These are phyloP conservation scores for Geothlypis trichas DNA, from an alignment of 2,113 vertebrate genomes.

Conservation along the genomic window DNA sequence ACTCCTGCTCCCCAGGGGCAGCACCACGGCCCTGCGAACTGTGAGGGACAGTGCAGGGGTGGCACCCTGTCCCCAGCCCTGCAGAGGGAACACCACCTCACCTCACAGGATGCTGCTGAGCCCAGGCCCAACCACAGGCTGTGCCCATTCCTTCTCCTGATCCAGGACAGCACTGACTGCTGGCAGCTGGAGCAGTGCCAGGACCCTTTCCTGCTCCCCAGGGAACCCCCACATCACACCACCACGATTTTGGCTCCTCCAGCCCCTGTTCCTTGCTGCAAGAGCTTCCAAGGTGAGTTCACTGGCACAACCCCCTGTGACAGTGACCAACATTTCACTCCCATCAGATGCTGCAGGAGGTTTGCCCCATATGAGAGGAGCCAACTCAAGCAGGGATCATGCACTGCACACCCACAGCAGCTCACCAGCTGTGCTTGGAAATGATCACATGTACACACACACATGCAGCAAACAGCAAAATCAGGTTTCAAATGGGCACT, in stretches of 20 bases:
- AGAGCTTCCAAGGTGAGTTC: background rate
- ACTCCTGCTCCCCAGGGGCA: background rate
- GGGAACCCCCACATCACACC: background rate
- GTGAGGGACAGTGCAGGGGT: background rate
- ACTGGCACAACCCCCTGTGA: background rate
- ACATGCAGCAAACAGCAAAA: fast-evolving
- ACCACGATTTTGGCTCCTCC: fast-evolving
- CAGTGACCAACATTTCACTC: background rate
- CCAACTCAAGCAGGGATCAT: fast-evolving
- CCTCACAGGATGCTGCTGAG: background rate
- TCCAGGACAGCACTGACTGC: background rate
- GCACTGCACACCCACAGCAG: background rate
- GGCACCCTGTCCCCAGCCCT: fast-evolving
- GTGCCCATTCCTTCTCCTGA: background rate
- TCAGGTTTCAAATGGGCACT: fast-evolving
- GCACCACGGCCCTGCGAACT: fast-evolving
- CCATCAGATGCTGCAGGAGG: background rate
- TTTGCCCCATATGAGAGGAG: background rate
- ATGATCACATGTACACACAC: fast-evolving
- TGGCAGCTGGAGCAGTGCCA: background rate
- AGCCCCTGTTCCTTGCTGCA: fast-evolving
- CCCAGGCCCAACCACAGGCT: background rate
- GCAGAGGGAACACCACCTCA: background rate
- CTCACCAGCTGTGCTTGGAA: background rate
- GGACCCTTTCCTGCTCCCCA: background rate